phyloP scores from a whole-genome alignment of 2,797 vertebrate genomes.

The Gambelia wislizenii region DNA sequence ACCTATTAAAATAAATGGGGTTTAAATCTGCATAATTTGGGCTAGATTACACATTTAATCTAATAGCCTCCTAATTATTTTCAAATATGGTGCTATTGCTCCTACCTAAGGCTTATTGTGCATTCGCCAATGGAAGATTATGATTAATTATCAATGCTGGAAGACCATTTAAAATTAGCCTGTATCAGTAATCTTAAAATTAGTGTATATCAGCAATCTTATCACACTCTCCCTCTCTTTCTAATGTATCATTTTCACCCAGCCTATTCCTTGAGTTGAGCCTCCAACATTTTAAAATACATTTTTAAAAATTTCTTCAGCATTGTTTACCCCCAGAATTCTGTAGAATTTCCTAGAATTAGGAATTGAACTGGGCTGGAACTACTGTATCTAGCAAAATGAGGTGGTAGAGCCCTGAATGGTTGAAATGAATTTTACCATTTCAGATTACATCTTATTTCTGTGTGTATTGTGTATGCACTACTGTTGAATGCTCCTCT shows the following conservation, averaged over 20 bases:
- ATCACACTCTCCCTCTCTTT: neutral
- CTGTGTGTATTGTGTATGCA: neutral
- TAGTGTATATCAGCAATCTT: constrained; percentile 10
- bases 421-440: neutral
- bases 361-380: neutral
- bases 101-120: neutral
- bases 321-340: neutral
- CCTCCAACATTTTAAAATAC: neutral
- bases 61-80: constrained; percentile 26
- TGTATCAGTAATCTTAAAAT: neutral
- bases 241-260: neutral
- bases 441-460: neutral
- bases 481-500: too few relatives aligned
- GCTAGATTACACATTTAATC: constrained; percentile 12
- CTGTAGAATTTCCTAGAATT: neutral
- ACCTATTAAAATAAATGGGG: constrained; percentile 15
- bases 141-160: neutral
- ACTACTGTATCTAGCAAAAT: neutral
- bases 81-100: neutral
- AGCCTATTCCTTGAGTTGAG: neutral
- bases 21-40: constrained; percentile 33
- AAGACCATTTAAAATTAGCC: constrained; percentile 14
- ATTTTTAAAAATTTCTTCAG: neutral
- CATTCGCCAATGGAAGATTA: constrained; percentile 6
- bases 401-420: neutral